Evolutionary conservation across 2,797 vertebrate species (phyloP).

Genomic region (Adelosebastes latens): DNA sequence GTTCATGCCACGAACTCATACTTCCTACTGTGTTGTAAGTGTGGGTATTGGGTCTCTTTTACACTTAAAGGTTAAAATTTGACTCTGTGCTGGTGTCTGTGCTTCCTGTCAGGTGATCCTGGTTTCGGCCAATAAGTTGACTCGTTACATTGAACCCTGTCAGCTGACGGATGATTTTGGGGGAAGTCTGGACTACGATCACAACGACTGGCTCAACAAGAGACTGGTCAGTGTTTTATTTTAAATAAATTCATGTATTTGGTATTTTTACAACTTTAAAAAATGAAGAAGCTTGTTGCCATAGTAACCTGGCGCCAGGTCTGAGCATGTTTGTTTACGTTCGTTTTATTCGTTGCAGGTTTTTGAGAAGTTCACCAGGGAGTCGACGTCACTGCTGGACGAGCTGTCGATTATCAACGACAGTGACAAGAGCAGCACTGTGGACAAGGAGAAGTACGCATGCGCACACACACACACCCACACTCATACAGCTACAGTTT

Average conservation of each 20-base stretch:
- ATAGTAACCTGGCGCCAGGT: background rate
- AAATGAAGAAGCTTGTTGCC: background rate
- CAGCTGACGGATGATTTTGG: slow-evolving; percentile 98
- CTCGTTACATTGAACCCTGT: slow-evolving; percentile 96
- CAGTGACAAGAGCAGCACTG: slow-evolving; percentile 90
- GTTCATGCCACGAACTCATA: background rate
- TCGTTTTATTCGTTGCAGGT: slow-evolving; percentile 79
- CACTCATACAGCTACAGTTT: background rate
- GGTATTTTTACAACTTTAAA: background rate
- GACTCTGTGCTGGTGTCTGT: background rate
- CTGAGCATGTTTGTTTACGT: background rate
- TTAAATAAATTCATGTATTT: background rate
- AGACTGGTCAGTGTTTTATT: slow-evolving; percentile 87
- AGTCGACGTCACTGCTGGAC: slow-evolving; percentile 94
- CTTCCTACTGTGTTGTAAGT: background rate
- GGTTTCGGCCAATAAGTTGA: slow-evolving; percentile 97
- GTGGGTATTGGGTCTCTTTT: background rate
- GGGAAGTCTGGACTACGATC: slow-evolving; percentile 95
- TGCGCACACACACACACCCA: background rate
- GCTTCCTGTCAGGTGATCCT: slow-evolving; percentile 90
- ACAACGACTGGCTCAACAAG: slow-evolving; percentile 98
- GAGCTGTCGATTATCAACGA: slow-evolving; percentile 96
- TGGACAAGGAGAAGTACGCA: slow-evolving; percentile 90
- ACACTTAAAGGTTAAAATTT: too few relatives aligned
- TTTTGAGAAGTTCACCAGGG: slow-evolving; percentile 98